These are phyloP conservation scores for Bathynomus jamesi DNA, from an alignment of 1,140 invertebrate genomes.

Conservation along the genomic window DNA sequence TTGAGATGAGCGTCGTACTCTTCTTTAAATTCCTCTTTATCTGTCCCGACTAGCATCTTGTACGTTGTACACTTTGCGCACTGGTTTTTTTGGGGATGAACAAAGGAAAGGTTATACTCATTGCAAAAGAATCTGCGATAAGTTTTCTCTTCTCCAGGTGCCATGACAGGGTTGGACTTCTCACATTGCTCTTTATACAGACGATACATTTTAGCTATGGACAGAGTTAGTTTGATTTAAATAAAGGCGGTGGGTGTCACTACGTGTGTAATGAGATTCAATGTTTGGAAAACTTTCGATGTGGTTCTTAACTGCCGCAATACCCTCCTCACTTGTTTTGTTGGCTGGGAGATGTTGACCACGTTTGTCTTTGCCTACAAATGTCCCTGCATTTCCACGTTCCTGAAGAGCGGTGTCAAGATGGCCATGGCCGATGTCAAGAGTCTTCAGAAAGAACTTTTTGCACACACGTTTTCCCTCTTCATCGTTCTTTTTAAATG, in stretches of 20 bases:
- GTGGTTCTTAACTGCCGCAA: too few species aligned
- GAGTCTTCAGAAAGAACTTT: background rate
- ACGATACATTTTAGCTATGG: background rate
- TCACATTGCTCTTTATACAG: background rate
- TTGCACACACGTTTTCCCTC: background rate
- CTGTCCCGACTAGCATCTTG: background rate
- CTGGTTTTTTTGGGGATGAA: background rate
- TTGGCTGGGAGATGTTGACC: too few species aligned
- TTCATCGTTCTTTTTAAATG: background rate
- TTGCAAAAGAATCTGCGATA: too few species aligned
- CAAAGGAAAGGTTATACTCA: too few species aligned
- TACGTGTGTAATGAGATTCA: background rate
- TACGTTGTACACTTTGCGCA: background rate
- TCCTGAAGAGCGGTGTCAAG: too few species aligned
- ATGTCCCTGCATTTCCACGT: too few species aligned
- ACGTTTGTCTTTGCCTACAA: too few species aligned
- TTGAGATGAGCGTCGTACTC: background rate
- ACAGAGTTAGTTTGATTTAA: background rate
- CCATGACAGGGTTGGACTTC: background rate
- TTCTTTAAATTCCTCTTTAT: background rate
- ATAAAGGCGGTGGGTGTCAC: background rate
- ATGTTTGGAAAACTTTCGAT: too few species aligned
- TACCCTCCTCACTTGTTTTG: too few species aligned
- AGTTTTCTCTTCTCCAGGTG: background rate
- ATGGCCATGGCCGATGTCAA: background rate